Conservation (phyloP, 2,888 invertebrate genomes). For the Sisyra nigra region DNA sequence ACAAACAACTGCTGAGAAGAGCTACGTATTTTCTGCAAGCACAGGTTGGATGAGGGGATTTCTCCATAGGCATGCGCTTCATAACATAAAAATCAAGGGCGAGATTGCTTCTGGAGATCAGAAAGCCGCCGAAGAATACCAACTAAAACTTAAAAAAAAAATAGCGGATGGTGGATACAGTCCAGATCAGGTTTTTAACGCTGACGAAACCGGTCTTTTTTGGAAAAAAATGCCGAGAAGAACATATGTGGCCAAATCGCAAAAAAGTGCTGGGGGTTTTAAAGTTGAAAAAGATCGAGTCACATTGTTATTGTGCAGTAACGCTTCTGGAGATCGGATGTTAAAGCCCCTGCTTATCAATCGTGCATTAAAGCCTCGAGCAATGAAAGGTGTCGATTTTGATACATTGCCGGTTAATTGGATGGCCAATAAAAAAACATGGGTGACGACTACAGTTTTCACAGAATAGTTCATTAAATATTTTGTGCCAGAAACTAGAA, state of each 20-base stretch:
- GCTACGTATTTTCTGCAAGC: conserved; percentile 12
- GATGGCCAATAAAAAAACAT: conserved; percentile 9
- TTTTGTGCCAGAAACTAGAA: background rate
- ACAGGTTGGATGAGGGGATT: conserved; percentile 13
- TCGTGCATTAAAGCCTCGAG: conserved; percentile 12
- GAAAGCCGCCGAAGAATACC: conserved; percentile 9
- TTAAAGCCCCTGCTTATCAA: conserved; percentile 13
- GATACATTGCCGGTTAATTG: conserved; percentile 10
- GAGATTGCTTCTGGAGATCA: conserved; percentile 13
- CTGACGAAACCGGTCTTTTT: conserved; percentile 3
- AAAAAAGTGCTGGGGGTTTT: conserved; percentile 3
- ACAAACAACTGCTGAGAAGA: conserved; percentile 10
- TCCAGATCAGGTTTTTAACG: conserved; percentile 11
- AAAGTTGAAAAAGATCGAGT: background rate
- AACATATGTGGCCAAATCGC: conserved; percentile 2
- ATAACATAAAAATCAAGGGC: conserved; percentile 15
- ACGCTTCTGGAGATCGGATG: conserved; percentile 10
- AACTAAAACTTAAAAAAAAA: conserved; percentile 10
- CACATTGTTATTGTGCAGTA: background rate
- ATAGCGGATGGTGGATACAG: conserved; percentile 15
- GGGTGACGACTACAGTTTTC: conserved; percentile 3
- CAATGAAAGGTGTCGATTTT: conserved; percentile 10
- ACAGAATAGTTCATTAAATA: conserved; percentile 11
- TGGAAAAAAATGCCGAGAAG: conserved; percentile 2
- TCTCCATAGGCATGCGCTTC: conserved; percentile 13